phyloP scores from a whole-genome alignment of 2,888 invertebrate species.

The Hesperia comma region DNA sequence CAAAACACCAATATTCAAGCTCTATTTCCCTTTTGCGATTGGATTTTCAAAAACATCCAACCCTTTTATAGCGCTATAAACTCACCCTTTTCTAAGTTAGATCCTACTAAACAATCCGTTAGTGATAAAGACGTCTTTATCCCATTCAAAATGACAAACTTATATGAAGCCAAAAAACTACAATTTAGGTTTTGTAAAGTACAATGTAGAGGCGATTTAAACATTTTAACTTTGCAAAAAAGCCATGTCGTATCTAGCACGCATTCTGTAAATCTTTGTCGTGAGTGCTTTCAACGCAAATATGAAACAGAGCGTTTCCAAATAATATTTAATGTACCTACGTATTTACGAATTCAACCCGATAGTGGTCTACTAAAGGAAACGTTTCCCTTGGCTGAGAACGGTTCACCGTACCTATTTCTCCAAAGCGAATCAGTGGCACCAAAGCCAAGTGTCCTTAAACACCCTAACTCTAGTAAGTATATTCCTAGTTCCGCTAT shows the following conservation, averaged over 20 bases:
- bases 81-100: neutral
- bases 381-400: neutral
- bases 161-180: too few species aligned
- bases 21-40: neutral
- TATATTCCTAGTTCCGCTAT: too few species aligned
- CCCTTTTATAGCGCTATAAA: slow-evolving; percentile 1
- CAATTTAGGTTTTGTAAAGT: too few species aligned
- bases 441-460: too few species aligned
- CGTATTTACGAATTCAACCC: too few species aligned
- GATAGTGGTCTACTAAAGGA: neutral
- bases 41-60: neutral
- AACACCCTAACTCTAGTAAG: too few species aligned
- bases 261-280: too few species aligned
- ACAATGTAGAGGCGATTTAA: too few species aligned
- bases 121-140: neutral
- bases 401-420: too few species aligned
- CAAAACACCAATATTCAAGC: too few species aligned
- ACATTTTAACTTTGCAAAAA: neutral
- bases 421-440: too few species aligned
- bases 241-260: neutral
- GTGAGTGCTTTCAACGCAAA: neutral
- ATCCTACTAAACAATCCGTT: neutral
- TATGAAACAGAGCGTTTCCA: neutral
- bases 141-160: neutral
- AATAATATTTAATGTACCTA: slow-evolving; percentile 1